Evolutionary conservation across 2,113 vertebrate species (phyloP).

Genomic region (Hylia prasina): DNA sequence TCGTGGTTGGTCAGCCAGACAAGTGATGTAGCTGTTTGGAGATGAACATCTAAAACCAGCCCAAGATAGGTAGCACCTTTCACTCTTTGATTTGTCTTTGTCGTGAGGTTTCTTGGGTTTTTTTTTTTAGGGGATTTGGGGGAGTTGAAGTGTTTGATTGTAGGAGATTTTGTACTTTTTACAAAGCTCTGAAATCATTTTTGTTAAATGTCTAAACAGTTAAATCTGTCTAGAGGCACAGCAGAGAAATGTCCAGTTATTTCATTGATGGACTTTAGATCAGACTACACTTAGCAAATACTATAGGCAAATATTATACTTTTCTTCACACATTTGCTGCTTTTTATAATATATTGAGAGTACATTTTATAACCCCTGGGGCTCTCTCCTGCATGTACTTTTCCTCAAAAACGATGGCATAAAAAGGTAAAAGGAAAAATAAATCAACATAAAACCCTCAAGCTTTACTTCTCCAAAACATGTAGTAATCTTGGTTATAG

Average conservation of each 20-base stretch:
- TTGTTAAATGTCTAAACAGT: not conserved
- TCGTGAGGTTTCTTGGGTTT: not conserved
- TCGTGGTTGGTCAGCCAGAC: not conserved
- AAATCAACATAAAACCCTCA: not conserved
- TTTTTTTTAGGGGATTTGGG: rapidly evolving
- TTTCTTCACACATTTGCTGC: not conserved
- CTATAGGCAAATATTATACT: not conserved
- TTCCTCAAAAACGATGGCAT: not conserved
- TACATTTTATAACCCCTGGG: not conserved
- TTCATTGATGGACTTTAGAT: not conserved
- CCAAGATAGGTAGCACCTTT: not conserved
- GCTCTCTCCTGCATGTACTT: not conserved
- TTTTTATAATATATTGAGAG: not conserved
- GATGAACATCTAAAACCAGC: not conserved
- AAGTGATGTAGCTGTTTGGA: not conserved
- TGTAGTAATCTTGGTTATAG: not conserved
- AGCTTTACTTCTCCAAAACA: not conserved
- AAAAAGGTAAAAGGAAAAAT: not conserved
- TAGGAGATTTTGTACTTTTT: not conserved
- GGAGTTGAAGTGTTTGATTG: not conserved
- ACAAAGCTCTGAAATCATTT: not conserved
- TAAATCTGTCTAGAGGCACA: not conserved
- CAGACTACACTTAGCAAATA: not conserved
- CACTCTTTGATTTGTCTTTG: not conserved
- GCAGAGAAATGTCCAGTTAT: not conserved